Evolutionary conservation across 2,888 invertebrate species (phyloP).

Genomic region (Drosophila koepferae): DNA sequence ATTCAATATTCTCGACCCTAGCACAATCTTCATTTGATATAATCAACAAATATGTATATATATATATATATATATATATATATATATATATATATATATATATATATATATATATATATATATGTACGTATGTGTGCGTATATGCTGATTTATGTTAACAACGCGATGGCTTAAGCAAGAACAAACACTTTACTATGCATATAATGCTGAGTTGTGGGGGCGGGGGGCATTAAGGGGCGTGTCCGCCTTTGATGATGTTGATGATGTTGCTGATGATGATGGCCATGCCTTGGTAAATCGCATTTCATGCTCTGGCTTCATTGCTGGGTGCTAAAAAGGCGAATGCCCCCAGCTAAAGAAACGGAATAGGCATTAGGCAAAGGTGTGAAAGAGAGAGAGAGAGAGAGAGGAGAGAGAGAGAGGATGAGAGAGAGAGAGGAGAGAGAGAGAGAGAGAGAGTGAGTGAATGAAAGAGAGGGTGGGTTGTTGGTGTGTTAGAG

Average conservation of each 20-base stretch:
- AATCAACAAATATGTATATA: not conserved
- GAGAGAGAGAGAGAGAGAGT: not conserved
- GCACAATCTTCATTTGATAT: not conserved
- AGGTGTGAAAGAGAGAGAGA: constrained; percentile 17
- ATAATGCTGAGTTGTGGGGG: not conserved
- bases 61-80: no score
- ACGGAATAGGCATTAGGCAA: constrained; percentile 42
- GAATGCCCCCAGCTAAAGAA: constrained; percentile 65
- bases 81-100: no score
- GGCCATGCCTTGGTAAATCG: constrained; percentile 70
- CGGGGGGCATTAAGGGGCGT: not conserved
- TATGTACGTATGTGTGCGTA: not conserved
- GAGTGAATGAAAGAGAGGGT: no score
- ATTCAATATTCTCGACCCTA: not conserved
- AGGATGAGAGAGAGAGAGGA: no score
- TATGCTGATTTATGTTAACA: constrained; percentile 33
- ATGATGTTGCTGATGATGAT: constrained; percentile 26
- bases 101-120: no score
- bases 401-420: not conserved
- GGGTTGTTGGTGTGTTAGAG: no score
- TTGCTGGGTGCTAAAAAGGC: constrained; percentile 75
- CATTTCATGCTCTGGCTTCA: constrained; percentile 71
- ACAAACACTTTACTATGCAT: constrained; percentile 14
- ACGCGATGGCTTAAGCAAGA: constrained; percentile 15
- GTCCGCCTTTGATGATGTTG: constrained; percentile 25